phyloP scores from a whole-genome alignment of 2,113 vertebrate genomes.

The Aleadryas rufinucha region DNA sequence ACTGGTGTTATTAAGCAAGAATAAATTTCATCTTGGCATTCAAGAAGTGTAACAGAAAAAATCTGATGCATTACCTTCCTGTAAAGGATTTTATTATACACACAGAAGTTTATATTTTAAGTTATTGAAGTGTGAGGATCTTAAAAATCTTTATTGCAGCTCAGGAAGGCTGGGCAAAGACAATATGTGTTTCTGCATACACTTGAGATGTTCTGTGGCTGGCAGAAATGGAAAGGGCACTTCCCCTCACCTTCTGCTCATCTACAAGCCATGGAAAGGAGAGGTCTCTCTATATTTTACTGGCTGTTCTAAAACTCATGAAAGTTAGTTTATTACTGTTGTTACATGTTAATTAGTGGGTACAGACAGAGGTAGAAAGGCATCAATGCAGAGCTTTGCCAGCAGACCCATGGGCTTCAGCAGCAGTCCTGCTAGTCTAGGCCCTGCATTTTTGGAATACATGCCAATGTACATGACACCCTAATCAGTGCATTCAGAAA shows the following conservation, averaged over 20 bases:
- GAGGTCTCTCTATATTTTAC: background rate
- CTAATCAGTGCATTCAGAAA: background rate
- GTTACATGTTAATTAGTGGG: background rate
- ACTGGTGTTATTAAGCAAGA: background rate
- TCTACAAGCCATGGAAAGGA: background rate
- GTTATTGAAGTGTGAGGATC: background rate
- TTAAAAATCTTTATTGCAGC: background rate
- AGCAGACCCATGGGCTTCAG: background rate
- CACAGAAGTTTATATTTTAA: background rate
- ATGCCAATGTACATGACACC: background rate
- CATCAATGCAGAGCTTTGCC: background rate
- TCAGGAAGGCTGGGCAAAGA: background rate
- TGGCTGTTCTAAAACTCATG: background rate
- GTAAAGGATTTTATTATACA: background rate
- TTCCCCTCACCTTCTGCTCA: background rate
- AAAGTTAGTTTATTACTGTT: background rate
- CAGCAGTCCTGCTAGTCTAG: background rate
- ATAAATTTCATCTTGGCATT: background rate
- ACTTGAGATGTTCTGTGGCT: background rate
- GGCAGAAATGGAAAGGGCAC: background rate
- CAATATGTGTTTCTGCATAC: background rate
- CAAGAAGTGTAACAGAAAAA: background rate
- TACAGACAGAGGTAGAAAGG: background rate
- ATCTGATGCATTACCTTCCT: background rate
- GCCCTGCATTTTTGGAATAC: background rate